Evolutionary conservation across 2,888 invertebrate species (phyloP), one percentile per base, ranked within the genome.

Genomic region (Lasioglossum vierecki): DNA sequence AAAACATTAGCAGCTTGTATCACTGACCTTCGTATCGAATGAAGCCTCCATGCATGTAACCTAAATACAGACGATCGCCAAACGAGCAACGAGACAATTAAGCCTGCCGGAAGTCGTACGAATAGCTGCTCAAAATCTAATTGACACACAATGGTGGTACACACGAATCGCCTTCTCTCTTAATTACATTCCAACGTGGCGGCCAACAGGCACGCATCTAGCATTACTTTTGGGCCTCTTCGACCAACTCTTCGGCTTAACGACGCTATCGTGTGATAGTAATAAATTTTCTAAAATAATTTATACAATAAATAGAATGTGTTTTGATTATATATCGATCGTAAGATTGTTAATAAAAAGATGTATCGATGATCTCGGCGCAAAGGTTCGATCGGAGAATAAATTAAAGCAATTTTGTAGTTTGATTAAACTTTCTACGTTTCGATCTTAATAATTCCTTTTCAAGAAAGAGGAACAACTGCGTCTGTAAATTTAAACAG

Each of bases 71-170:
- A 46, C 72, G 85, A 90, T 85, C 85, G 80, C 78, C 79, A 70
- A 72, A 74, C 89, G 78, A 85, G 78, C 87, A 90, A 90, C 89
- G 88, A 91, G 89, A 91, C 89, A 90, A 92, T 92, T 92, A 91
- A 90, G 82, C 86, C 83, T 76, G 76, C 80, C 88, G 90, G 90
- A 91, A 92, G 90, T 89, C 90, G 85, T 88, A 88, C 87, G 89
- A 90, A 86, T 84, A 75, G 79, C 83, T 83, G 88, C 88, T 86
- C 88, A 85, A 91, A 88, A 91, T 89, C 88, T 89, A 92, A 92
- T 91, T 91, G 90, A 85, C 90, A 75, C 84, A 85, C 87, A 83
- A 89, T 85, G 85, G 84, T 81, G 35, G 86, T 78, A 86, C 71
- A 83, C 82, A 71, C 78, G 80, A 80, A 76, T 84, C 79, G 79